phyloP scores from a whole-genome alignment of 1,140 invertebrate species.

The Metaphire vulgaris region DNA sequence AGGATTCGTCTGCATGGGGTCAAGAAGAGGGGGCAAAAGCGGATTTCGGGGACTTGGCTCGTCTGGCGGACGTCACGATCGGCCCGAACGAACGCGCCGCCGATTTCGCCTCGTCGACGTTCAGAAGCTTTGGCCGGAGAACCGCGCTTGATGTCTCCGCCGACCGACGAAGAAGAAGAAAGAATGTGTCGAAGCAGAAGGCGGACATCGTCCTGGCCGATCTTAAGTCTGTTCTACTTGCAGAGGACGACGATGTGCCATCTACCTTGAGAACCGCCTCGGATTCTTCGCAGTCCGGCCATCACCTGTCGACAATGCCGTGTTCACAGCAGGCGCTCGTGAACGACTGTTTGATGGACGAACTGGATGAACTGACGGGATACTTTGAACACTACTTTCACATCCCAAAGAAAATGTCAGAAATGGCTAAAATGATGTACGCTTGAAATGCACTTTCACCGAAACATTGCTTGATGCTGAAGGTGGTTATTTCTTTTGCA shows the following conservation, averaged over 20 bases:
- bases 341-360: slow-evolving; percentile 39
- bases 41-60: neutral
- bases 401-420: slow-evolving; percentile 51
- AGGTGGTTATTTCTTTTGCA: too few relatives aligned
- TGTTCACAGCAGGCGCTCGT: neutral
- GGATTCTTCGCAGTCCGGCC: neutral
- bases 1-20: neutral
- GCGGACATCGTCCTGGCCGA: neutral
- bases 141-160: neutral
- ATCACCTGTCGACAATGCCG: neutral
- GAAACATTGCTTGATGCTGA: too few relatives aligned
- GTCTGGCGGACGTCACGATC: neutral
- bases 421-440: slow-evolving; percentile 53
- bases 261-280: neutral
- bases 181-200: neutral
- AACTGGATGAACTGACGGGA: slow-evolving; percentile 47
- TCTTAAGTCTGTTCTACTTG: neutral
- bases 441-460: slow-evolving; percentile 26
- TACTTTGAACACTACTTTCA: slow-evolving; percentile 50
- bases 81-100: neutral
- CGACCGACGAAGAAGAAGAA: neutral
- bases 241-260: neutral
- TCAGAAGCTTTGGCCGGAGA: neutral
- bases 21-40: too few relatives aligned
- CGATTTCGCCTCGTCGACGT: neutral